A percentile compares a stretch with the other conserved stretches of the same genome.
phyloP scores from a whole-genome alignment of 2,888 invertebrate genomes.

The Drosophila pseudotakahashii region DNA sequence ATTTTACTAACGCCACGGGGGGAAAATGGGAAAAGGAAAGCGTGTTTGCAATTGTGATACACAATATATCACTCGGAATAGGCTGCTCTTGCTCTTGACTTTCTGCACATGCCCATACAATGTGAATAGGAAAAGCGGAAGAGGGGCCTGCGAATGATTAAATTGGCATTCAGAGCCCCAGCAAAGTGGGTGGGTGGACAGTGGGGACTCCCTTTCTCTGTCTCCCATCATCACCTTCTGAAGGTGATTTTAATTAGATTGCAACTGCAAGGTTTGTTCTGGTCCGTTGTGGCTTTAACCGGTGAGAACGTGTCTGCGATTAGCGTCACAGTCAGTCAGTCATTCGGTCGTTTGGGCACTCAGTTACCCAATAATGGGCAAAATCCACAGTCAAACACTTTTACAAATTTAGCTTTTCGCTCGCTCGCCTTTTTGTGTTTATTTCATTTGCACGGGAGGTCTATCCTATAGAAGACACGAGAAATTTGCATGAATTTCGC shows the following conservation, averaged over 20 bases:
- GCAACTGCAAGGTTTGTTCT: conserved; percentile 40
- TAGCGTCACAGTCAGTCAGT: conserved; percentile 31
- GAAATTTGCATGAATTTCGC: conserved; percentile 54
- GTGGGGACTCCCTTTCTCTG: conserved; percentile 6
- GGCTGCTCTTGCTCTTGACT: conserved; percentile 22
- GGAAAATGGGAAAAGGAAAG: conserved; percentile 15
- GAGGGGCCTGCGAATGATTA: conserved; percentile 18
- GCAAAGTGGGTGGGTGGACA: conserved; percentile 10
- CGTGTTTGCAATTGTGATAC: conserved; percentile 15
- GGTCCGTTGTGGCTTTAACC: conserved; percentile 12
- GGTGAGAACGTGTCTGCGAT: conserved; percentile 34
- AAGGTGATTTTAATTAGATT: conserved; percentile 76
- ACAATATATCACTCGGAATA: neutral
- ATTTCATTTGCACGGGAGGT: conserved; percentile 1
- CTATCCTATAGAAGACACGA: neutral
- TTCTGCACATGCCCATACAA: conserved; percentile 7
- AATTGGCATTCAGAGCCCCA: conserved; percentile 36
- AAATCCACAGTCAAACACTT: conserved; percentile 17
- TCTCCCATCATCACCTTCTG: conserved; percentile 44
- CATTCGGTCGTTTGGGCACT: conserved; percentile 1
- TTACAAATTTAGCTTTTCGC: conserved; percentile 5
- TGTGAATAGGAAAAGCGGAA: conserved; percentile 3
- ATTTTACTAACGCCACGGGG: conserved; percentile 5
- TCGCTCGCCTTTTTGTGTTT: conserved; percentile 4
- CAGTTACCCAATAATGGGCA: conserved; percentile 24